Conservation (phyloP, 2,888 invertebrate genomes). For the Zaprionus lineosus region DNA sequence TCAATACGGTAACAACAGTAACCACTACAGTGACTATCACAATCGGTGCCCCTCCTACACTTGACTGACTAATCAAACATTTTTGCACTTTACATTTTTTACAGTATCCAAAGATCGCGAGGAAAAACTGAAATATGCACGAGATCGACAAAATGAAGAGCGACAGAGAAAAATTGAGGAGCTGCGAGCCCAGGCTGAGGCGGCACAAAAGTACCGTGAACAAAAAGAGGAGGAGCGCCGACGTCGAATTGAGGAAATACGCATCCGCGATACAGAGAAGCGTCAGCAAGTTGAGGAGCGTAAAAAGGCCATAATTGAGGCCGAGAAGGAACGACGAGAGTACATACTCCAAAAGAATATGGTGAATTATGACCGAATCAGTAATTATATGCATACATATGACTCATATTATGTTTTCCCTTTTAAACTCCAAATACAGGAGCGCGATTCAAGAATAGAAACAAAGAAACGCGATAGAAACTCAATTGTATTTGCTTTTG, state of each 20-base stretch:
- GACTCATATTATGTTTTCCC: neutral
- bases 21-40: no score
- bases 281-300: slow-evolving; percentile 91
- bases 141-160: slow-evolving; percentile 95
- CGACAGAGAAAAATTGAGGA: slow-evolving; percentile 94
- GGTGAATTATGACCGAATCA: slow-evolving; percentile 53
- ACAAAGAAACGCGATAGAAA: slow-evolving; percentile 90
- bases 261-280: slow-evolving; percentile 89
- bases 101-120: slow-evolving; percentile 84
- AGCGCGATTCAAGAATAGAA: slow-evolving; percentile 91
- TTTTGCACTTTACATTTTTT: slow-evolving; percentile 1
- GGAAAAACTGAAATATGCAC: slow-evolving; percentile 88
- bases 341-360: slow-evolving; percentile 93
- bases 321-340: slow-evolving; percentile 92
- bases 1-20: no score
- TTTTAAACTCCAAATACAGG: slow-evolving; percentile 79
- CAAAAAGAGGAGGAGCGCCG: slow-evolving; percentile 93
- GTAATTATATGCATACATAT: neutral
- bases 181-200: slow-evolving; percentile 93
- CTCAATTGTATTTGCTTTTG: slow-evolving; percentile 92
- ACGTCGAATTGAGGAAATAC: slow-evolving; percentile 91
- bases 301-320: slow-evolving; percentile 94
- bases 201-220: slow-evolving; percentile 94
- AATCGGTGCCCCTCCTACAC: no score
- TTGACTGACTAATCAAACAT: neutral